Conservation (phyloP, 2,888 invertebrate genomes). For the Proisotoma minuta region DNA sequence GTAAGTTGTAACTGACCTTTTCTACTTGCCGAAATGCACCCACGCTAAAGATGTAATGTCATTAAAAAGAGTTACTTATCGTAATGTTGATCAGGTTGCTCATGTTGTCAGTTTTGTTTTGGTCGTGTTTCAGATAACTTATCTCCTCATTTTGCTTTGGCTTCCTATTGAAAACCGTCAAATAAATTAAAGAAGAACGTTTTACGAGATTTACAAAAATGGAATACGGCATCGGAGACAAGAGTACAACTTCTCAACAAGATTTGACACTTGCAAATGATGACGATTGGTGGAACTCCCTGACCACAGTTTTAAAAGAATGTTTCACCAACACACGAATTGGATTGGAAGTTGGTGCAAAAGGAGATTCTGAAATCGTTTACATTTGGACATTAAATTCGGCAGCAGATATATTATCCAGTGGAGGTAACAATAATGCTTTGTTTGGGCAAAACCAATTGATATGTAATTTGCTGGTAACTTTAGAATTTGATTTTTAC, state of each 20-base stretch:
- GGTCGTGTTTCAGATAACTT: neutral
- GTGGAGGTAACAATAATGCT: neutral
- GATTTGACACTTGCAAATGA: too few relatives aligned
- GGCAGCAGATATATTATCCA: neutral
- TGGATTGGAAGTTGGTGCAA: neutral
- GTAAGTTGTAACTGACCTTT: neutral
- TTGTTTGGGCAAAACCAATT: too few relatives aligned
- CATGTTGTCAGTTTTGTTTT: neutral
- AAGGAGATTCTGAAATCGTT: neutral
- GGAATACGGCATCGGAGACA: too few relatives aligned
- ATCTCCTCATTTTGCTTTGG: too few relatives aligned
- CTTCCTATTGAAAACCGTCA: too few relatives aligned
- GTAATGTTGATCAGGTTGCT: neutral
- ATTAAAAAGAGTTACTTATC: too few relatives aligned
- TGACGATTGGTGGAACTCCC: constrained; percentile 6
- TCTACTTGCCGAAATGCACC: too few relatives aligned
- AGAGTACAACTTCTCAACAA: too few relatives aligned
- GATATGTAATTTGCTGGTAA: neutral
- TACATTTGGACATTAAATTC: neutral
- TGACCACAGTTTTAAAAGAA: neutral
- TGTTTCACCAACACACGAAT: constrained; percentile 2
- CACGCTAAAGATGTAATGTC: too few relatives aligned
- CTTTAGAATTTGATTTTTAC: neutral
- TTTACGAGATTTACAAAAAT: too few relatives aligned
- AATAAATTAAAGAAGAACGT: too few relatives aligned